Conservation (phyloP, 2,797 vertebrate species). For the Lepilemur septentrionalis region DNA sequence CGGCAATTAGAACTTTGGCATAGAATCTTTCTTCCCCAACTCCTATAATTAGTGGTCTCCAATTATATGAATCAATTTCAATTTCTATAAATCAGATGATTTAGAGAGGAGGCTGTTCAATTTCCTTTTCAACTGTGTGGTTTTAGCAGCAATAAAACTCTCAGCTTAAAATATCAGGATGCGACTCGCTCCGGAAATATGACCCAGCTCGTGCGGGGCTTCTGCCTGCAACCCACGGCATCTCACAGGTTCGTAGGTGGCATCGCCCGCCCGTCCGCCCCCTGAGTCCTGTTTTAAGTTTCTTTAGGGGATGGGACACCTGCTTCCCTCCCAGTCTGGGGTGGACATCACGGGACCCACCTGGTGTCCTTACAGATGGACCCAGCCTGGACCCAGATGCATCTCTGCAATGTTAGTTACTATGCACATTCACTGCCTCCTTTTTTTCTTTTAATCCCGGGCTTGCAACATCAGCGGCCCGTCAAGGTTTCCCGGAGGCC, state of each 20-base stretch:
- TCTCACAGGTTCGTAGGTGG: neutral
- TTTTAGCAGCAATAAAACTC: constrained; percentile 77
- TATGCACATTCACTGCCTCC: neutral
- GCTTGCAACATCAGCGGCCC: neutral
- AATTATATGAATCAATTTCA: constrained; percentile 82
- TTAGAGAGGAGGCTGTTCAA: constrained; percentile 78
- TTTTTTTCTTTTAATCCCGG: neutral
- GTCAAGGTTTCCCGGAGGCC: neutral
- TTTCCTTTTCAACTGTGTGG: constrained; percentile 76
- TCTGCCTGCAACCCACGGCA: neutral
- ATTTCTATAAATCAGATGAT: constrained; percentile 82
- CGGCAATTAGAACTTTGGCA: constrained; percentile 81
- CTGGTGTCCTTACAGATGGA: neutral
- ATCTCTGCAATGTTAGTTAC: neutral
- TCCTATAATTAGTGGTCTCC: constrained; percentile 80
- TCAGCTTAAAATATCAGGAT: constrained; percentile 72
- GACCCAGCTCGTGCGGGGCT: neutral
- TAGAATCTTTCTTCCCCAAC: constrained; percentile 76
- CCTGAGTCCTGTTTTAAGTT: neutral
- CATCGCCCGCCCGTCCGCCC: rapidly evolving
- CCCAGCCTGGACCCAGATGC: neutral
- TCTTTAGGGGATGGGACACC: neutral
- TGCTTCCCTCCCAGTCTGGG: neutral
- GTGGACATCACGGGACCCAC: neutral
- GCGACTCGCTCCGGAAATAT: constrained; percentile 66